Evolutionary conservation across 2,888 invertebrate genomes (phyloP).

Genomic region (Pristionchus japonicus): DNA sequence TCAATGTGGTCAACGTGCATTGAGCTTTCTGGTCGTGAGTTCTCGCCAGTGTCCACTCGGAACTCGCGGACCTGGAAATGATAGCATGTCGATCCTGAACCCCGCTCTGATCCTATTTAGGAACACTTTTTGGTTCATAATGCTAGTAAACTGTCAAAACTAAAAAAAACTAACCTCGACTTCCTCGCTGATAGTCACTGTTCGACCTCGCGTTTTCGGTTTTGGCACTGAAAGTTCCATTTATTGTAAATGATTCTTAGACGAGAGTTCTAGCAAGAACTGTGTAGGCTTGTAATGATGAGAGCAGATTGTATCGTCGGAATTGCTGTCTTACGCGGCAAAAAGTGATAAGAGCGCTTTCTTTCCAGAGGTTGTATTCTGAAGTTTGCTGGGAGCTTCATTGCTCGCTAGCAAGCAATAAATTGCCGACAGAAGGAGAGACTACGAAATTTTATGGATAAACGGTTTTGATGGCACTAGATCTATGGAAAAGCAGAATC

Average conservation of each 20-base stretch:
- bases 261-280: no score
- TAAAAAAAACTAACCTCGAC: background rate
- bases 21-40: background rate
- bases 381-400: background rate
- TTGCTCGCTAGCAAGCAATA: background rate
- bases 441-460: no score
- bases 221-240: background rate
- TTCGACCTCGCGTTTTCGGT: conserved; percentile 14
- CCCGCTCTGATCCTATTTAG: no score
- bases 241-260: background rate
- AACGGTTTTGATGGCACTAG: no score
- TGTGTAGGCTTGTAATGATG: background rate
- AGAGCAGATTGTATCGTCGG: background rate
- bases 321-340: background rate
- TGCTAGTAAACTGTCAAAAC: background rate
- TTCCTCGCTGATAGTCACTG: conserved; percentile 6
- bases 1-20: background rate
- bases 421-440: background rate
- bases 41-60: conserved; percentile 16
- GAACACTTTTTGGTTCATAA: no score
- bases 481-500: no score
- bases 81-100: no score
- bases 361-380: background rate
- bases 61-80: background rate
- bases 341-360: conserved; percentile 14